phyloP scores from a whole-genome alignment of 2,797 vertebrate species.

The Sebastes glaucus region DNA sequence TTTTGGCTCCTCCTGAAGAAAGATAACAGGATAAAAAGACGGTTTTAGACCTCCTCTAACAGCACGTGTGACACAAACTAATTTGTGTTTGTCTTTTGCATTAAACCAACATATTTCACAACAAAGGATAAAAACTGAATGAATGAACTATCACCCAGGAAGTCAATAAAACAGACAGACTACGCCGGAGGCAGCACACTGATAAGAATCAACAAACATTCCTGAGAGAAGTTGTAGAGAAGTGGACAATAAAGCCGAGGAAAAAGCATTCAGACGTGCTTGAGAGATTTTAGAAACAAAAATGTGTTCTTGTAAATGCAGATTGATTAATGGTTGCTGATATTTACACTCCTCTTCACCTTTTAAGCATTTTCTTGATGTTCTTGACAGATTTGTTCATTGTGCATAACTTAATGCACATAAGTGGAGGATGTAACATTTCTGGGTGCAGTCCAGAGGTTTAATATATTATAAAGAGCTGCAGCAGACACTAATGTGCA shows the following conservation, averaged over 20 bases:
- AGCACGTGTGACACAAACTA: not conserved
- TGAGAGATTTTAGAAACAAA: not conserved
- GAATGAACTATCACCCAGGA: constrained; percentile 30
- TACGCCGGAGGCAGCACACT: constrained; percentile 6
- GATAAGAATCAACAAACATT: constrained; percentile 58
- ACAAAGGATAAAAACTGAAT: constrained; percentile 40
- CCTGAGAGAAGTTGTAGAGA: constrained; percentile 10
- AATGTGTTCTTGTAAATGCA: not conserved
- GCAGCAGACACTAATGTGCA: constrained; percentile 10
- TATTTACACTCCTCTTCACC: not conserved
- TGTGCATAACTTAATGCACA: constrained; percentile 14
- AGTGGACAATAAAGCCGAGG: not conserved
- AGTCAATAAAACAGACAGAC: constrained; percentile 50
- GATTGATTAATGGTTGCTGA: constrained; percentile 3
- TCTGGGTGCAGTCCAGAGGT: constrained; percentile 22
- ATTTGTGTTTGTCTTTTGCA: not conserved
- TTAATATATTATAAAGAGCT: constrained; percentile 8
- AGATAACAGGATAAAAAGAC: not conserved
- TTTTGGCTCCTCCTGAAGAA: constrained; percentile 94
- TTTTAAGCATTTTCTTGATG: constrained; percentile 2
- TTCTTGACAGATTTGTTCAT: constrained; percentile 4
- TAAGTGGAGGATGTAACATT: constrained; percentile 14
- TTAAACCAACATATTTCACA: constrained; percentile 22
- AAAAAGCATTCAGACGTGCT: not conserved
- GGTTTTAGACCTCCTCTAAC: not conserved